These are phyloP conservation scores for Chauna torquata DNA, from an alignment of 2,113 vertebrate species.

Conservation along the genomic window DNA sequence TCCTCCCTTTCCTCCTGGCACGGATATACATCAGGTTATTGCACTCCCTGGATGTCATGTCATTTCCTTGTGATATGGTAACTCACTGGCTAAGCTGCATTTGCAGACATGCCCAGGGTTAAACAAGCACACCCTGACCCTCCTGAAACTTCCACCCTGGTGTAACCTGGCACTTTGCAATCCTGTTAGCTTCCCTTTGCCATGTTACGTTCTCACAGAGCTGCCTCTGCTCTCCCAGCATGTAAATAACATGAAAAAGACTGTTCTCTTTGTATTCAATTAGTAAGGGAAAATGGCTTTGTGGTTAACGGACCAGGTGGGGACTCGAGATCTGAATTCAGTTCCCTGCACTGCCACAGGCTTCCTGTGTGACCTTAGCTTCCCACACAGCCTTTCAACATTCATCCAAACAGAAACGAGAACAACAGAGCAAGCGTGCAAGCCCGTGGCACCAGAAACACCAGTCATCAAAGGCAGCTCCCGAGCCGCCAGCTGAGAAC, in stretches of 20 bases:
- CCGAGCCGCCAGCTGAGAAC: not conserved
- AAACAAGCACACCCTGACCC: accelerated
- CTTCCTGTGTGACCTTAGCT: not conserved
- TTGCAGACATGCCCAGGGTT: not conserved
- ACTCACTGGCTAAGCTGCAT: not conserved
- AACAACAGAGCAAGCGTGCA: not conserved
- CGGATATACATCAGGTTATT: not conserved
- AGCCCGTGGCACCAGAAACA: not conserved
- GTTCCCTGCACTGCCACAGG: not conserved
- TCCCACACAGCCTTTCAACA: not conserved
- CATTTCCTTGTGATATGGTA: not conserved
- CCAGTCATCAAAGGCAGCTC: not conserved
- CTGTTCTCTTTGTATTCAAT: not conserved
- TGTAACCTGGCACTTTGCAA: not conserved
- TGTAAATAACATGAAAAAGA: not conserved
- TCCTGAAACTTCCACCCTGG: not conserved
- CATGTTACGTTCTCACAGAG: not conserved
- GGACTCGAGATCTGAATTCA: not conserved
- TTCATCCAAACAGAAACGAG: not conserved
- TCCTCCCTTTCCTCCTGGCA: not conserved
- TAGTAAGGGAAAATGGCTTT: not conserved
- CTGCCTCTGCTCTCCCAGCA: not conserved
- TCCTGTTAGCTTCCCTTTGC: not conserved
- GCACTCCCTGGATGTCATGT: not conserved
- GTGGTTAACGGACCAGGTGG: not conserved